Base-by-base conservation (phyloP, 2,888 invertebrate species). In the Acrobasis repandana region DNA sequence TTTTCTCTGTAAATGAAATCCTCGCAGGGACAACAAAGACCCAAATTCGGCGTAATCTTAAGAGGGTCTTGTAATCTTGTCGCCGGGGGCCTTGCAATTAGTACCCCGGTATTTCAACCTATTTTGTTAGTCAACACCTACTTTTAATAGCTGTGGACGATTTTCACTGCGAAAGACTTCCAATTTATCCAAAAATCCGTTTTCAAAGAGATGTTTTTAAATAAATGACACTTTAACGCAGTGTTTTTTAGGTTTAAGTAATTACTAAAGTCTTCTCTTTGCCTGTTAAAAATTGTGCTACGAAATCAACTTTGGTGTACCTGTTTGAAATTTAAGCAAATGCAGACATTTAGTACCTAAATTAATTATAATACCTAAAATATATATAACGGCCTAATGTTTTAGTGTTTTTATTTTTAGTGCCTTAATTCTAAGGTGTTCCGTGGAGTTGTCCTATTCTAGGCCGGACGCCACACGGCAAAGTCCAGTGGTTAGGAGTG, bases 81-180 rank as follows among this genome's bases (percentile, higher is more conserved):
- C 67, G 51, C 58, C 62, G 68, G 66, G 11, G 47, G 71, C 62
- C 61, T 63, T 73, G 67, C 74, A 79, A 80, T 80, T 78, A 80
- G 65, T 33, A 56, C 63, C 61, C 66, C 62, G 67, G 62, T 64
- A 63, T 58, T 61, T 62, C 62, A 60, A 64, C 65, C 61, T 73
- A 69, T 76, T 78, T 79, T 75, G 73, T 71, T 71, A 76, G 66
- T 69, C 65, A 73, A 76, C 74, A 77, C 79, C 72, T 70, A 67
- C 71, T 74, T 66, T 61, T 58, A 58, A 49, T 49, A 48, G 34
- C 56, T 34, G 18, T 43, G 56, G 56, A 43, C 43, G 43, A 18
- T 38, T 38, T 56, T 62, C 60, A 38, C 34, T 20, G 18, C 50
- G 43, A 43, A 43, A 11, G 59, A 59, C 63, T 50, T 60, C 56